Percentiles rank a stretch among this genome's conserved stretches.
Evolutionary conservation across 2,113 vertebrate genomes (phyloP).

Genomic region (Promerops cafer): DNA sequence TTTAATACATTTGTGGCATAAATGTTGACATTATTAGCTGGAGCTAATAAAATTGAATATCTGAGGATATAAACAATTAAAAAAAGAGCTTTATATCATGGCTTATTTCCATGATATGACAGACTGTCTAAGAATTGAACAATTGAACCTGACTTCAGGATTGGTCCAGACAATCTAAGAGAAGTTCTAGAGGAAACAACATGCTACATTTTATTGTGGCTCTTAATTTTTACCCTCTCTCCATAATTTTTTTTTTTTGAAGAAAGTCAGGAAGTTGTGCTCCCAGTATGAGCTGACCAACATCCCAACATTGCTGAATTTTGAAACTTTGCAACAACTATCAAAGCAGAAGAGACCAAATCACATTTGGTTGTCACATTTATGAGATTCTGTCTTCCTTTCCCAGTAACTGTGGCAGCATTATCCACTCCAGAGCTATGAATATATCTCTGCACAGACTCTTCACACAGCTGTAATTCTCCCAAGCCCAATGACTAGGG

Average conservation of each 20-base stretch:
- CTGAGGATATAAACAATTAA: neutral
- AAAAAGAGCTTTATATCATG: neutral
- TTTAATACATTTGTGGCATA: neutral
- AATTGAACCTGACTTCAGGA: neutral
- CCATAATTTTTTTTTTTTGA: neutral
- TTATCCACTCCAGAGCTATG: neutral
- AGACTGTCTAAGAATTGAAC: neutral
- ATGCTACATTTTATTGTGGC: neutral
- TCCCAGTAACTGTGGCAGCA: neutral
- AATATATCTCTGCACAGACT: neutral
- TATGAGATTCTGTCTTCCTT: neutral
- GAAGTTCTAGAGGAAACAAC: neutral
- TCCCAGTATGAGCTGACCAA: neutral
- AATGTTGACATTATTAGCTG: neutral
- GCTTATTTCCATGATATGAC: neutral
- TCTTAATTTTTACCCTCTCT: neutral
- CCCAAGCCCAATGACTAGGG: neutral
- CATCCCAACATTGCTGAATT: neutral
- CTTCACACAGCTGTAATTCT: neutral
- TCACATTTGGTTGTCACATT: too few species aligned
- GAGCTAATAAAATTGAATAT: neutral
- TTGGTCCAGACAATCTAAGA: neutral
- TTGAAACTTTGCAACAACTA: neutral
- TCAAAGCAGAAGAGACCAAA: neutral
- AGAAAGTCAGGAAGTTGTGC: neutral